phyloP scores from a whole-genome alignment of 2,888 invertebrate species.

The Eupeodes latifasciatus region DNA sequence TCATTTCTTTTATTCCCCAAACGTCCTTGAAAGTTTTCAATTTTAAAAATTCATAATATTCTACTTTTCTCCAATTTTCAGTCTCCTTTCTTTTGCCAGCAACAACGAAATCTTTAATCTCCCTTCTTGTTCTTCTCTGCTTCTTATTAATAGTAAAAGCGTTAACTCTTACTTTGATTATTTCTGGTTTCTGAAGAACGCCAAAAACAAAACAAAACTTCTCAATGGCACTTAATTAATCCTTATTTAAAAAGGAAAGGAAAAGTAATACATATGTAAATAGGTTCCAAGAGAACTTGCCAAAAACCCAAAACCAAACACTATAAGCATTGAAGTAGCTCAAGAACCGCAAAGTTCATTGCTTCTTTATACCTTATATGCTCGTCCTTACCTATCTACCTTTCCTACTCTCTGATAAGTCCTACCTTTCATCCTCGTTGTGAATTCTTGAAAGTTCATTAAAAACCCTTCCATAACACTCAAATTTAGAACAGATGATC shows the following conservation, averaged over 20 bases:
- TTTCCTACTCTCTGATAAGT: no score
- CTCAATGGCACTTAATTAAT: slow-evolving; percentile 58
- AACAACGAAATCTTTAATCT: slow-evolving; percentile 52
- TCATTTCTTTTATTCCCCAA: no score
- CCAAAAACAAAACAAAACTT: neutral
- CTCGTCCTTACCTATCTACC: no score
- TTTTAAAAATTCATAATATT: neutral
- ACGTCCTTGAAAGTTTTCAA: no score
- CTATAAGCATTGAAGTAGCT: neutral
- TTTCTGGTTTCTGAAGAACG: slow-evolving; percentile 41
- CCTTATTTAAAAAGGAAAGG: slow-evolving; percentile 27
- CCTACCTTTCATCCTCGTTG: neutral
- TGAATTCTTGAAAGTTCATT: slow-evolving; percentile 51
- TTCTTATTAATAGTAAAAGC: slow-evolving; percentile 51
- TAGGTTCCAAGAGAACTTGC: slow-evolving; percentile 1
- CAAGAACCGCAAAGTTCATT: slow-evolving; percentile 1
- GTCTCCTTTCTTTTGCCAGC: slow-evolving; percentile 20
- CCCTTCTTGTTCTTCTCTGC: neutral
- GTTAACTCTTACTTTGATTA: slow-evolving; percentile 46
- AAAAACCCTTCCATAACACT: slow-evolving; percentile 27
- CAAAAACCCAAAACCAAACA: slow-evolving; percentile 25
- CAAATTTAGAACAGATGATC: slow-evolving; percentile 53
- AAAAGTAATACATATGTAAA: neutral
- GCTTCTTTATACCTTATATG: neutral
- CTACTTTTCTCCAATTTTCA: neutral